Evolutionary conservation across 2,113 vertebrate species (phyloP).

Genomic region (Leptocoma aspasia): DNA sequence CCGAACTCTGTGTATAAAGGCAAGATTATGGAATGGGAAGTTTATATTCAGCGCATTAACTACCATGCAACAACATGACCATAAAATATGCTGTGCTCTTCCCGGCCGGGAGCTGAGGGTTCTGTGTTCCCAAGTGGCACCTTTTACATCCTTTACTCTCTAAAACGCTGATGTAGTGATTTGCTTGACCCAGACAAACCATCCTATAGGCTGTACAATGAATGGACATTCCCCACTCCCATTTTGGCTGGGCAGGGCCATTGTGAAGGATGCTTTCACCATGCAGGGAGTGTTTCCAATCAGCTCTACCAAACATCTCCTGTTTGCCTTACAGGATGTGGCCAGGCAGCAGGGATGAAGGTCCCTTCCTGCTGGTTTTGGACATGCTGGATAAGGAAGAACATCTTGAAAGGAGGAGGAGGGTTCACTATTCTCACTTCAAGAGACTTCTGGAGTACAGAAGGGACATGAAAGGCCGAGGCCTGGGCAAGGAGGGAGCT

Average conservation of each 20-base stretch:
- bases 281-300: neutral
- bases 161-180: neutral
- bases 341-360: neutral
- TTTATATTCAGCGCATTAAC: neutral
- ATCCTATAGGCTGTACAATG: accelerated
- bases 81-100: neutral
- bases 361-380: neutral
- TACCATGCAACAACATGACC: neutral
- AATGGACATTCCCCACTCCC: neutral
- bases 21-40: neutral
- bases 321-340: neutral
- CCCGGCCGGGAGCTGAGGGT: accelerated
- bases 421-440: neutral
- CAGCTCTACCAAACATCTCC: neutral
- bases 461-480: neutral
- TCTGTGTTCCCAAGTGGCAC: neutral
- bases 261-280: neutral
- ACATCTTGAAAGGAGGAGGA: neutral
- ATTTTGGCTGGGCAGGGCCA: neutral
- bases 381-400: neutral
- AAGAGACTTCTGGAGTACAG: neutral
- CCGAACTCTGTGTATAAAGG: neutral
- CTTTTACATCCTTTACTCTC: neutral
- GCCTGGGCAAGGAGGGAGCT: neutral
- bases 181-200: neutral